phyloP scores from a whole-genome alignment of 1,140 invertebrate genomes.

The Drosophila bocqueti region DNA sequence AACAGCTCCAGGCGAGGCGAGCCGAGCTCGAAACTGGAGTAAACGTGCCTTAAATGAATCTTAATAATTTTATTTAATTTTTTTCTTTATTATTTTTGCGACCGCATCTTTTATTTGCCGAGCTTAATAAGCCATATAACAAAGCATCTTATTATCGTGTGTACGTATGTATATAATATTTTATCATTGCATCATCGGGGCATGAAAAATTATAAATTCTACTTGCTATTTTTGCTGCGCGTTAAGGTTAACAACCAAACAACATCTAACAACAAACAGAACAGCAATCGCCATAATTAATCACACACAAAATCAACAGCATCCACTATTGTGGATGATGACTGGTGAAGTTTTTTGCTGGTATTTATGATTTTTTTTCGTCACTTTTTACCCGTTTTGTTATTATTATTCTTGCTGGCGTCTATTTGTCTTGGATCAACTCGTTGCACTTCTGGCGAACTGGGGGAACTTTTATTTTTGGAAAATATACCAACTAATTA shows the following conservation, averaged over 20 bases:
- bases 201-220: constrained; percentile 75
- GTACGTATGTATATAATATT: constrained; percentile 29
- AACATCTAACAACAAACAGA: constrained; percentile 54
- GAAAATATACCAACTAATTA: constrained; percentile 77
- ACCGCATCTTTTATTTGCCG: constrained; percentile 15
- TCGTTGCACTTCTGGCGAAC: constrained; percentile 42
- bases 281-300: constrained; percentile 71
- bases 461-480: constrained; percentile 53
- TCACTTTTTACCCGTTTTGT: neutral
- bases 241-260: constrained; percentile 78
- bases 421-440: constrained; percentile 42
- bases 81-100: constrained; percentile 14
- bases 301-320: constrained; percentile 69
- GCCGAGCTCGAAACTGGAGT: constrained; percentile 69
- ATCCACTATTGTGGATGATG: constrained; percentile 65
- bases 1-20: constrained; percentile 28
- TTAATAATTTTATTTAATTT: constrained; percentile 57
- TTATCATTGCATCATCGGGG: constrained; percentile 71
- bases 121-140: constrained; percentile 58
- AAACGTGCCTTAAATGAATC: constrained; percentile 77
- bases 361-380: constrained; percentile 17
- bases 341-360: constrained; percentile 45
- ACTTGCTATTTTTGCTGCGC: constrained; percentile 74
- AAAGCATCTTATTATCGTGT: constrained; percentile 58
- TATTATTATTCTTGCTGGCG: constrained; percentile 6